Evolutionary conservation across 2,113 vertebrate genomes (phyloP).

Genomic region (Phylloscopus trochilus): DNA sequence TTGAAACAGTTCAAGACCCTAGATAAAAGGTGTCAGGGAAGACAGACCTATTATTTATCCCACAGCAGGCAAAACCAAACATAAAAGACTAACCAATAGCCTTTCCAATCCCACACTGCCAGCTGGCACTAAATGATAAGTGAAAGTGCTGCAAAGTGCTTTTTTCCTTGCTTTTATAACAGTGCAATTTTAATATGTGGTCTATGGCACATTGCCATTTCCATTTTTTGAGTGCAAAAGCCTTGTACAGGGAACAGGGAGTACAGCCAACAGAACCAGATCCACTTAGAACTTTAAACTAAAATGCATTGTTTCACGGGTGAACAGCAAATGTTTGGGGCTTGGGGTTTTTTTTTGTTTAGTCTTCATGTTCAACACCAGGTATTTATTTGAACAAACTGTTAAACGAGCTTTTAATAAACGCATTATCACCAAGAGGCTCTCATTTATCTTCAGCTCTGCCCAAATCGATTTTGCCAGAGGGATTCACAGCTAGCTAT

Average conservation of each 20-base stretch:
- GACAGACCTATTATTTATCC: neutral
- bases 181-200: conserved; percentile 17
- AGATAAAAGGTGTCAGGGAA: neutral
- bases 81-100: conserved; percentile 15
- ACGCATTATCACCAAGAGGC: neutral
- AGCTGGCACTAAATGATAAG: conserved; percentile 42
- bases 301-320: neutral
- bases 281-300: neutral
- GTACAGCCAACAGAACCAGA: conserved; percentile 28
- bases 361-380: neutral
- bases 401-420: neutral
- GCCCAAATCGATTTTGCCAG: neutral
- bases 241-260: neutral
- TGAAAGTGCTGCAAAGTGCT: neutral
- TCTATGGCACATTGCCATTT: neutral
- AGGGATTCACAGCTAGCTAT: neutral
- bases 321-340: neutral
- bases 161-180: conserved; percentile 8
- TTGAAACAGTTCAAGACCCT: neutral
- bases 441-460: neutral
- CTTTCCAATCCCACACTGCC: neutral
- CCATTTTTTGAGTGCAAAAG: conserved; percentile 19
- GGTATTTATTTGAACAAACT: neutral
- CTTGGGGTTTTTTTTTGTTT: neutral
- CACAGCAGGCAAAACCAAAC: neutral